Evolutionary conservation across 2,113 vertebrate species (phyloP).

Genomic region (Hiodon alosoides): DNA sequence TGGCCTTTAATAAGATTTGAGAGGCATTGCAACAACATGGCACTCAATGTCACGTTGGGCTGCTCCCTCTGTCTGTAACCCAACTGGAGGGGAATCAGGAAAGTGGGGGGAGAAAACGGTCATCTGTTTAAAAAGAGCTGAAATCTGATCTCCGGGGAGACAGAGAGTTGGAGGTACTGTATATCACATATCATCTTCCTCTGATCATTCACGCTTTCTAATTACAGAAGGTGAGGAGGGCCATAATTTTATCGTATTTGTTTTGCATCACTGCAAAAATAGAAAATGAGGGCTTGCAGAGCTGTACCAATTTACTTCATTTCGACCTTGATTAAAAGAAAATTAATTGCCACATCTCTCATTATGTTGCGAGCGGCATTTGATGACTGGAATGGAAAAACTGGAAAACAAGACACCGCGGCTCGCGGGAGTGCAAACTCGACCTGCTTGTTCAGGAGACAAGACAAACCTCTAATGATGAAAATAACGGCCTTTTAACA

Average conservation of each 20-base stretch:
- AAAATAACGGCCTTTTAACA: constrained; percentile 54
- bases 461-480: constrained; percentile 50
- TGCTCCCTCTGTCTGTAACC: constrained; percentile 66
- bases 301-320: constrained; percentile 97
- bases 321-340: constrained; percentile 99
- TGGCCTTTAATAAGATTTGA: constrained; percentile 75
- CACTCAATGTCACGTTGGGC: constrained; percentile 71
- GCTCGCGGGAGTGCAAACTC: constrained; percentile 48
- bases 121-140: constrained; percentile 69
- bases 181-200: constrained; percentile 81
- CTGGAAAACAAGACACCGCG: constrained; percentile 58
- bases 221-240: constrained; percentile 99
- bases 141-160: constrained; percentile 65
- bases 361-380: constrained; percentile 91
- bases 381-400: constrained; percentile 75
- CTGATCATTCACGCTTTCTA: constrained; percentile 98
- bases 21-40: constrained; percentile 70
- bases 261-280: constrained; percentile 99
- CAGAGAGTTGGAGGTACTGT: constrained; percentile 50
- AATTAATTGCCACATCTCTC: constrained; percentile 99
- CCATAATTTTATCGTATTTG: constrained; percentile 99
- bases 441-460: constrained; percentile 55
- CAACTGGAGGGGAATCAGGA: constrained; percentile 53
- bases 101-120: constrained; percentile 63
- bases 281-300: constrained; percentile 98